A percentile compares a stretch with the other conserved stretches of the same genome.
These are phyloP conservation scores for Erythrocercus mccallii DNA, from an alignment of 2,113 vertebrate species.

Conservation along the genomic window DNA sequence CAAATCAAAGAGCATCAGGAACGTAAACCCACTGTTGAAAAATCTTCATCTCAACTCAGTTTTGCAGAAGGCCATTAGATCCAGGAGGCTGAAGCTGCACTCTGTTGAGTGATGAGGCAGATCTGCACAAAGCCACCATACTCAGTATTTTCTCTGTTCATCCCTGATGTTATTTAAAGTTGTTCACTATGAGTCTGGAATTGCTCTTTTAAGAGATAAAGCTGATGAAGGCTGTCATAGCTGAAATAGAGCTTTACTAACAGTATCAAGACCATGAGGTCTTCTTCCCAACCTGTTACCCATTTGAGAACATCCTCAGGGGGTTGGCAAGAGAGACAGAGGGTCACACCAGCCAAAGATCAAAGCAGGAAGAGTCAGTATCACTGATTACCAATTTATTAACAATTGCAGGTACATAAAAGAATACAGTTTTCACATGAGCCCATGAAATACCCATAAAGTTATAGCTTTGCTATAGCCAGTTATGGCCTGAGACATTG, in stretches of 20 bases:
- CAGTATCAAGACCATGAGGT: neutral
- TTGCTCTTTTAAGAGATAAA: neutral
- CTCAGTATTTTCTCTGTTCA: neutral
- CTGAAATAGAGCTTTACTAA: neutral
- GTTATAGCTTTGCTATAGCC: neutral
- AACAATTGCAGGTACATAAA: neutral
- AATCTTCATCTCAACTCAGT: neutral
- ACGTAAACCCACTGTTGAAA: neutral
- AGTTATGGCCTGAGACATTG: neutral
- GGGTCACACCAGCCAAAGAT: neutral
- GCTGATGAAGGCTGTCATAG: neutral
- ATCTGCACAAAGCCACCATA: neutral
- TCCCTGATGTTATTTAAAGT: neutral
- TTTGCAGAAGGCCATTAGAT: neutral
- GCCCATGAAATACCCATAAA: neutral
- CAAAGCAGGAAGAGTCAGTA: neutral
- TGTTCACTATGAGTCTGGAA: neutral
- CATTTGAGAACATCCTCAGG: neutral
- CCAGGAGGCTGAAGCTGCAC: neutral
- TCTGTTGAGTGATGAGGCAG: neutral
- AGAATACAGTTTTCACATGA: neutral
- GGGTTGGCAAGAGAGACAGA: rapidly evolving
- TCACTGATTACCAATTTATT: neutral
- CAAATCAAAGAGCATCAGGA: neutral
- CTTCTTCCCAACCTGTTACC: neutral